Conservation (phyloP, 1,140 invertebrate genomes). For the Heterodera carotae region DNA sequence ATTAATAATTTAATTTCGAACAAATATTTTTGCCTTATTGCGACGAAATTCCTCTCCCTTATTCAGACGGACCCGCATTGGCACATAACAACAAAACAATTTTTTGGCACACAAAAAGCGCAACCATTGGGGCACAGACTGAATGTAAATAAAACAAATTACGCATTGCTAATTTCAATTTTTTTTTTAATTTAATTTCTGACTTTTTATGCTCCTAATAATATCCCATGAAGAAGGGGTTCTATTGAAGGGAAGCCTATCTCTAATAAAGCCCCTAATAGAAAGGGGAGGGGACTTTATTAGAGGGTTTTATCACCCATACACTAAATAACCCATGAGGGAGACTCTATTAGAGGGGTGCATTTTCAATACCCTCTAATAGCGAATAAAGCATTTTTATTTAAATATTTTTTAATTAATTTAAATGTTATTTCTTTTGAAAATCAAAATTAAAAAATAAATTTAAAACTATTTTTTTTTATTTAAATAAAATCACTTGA, state of each 20-base stretch:
- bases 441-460: too few species aligned
- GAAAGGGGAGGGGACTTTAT: too few species aligned
- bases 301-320: too few species aligned
- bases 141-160: constrained; percentile 26
- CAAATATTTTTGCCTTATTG: constrained; percentile 56
- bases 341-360: too few species aligned
- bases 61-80: constrained; percentile 52
- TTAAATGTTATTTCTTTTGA: too few species aligned
- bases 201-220: too few species aligned
- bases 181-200: constrained; percentile 2
- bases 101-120: constrained; percentile 62
- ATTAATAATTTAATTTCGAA: constrained; percentile 28
- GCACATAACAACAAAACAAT: constrained; percentile 63
- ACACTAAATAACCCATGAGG: too few species aligned
- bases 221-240: too few species aligned
- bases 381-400: neutral
- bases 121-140: constrained; percentile 57
- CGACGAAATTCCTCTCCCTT: constrained; percentile 53
- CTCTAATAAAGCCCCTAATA: too few species aligned
- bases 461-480: neutral
- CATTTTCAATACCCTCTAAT: too few species aligned
- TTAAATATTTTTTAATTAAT: neutral
- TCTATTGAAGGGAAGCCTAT: too few species aligned
- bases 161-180: neutral
- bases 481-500: constrained; percentile 44